A percentile compares a stretch with the other conserved stretches of the same genome.
These are phyloP conservation scores for Pocillopora grandis DNA, from an alignment of 92 coral and sea anemone species.

Conservation along the genomic window DNA sequence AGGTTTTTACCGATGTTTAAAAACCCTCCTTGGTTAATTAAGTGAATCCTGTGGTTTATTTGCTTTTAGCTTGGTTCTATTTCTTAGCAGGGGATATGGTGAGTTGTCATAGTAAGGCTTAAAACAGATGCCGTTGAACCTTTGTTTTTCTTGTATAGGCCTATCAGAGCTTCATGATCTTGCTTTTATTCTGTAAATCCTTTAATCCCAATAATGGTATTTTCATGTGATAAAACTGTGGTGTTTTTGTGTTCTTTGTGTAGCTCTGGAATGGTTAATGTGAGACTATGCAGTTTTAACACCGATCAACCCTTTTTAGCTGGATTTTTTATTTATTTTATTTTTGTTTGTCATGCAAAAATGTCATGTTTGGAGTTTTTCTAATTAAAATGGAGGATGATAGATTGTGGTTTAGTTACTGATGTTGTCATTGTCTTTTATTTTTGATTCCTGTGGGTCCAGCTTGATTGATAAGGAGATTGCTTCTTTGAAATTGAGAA, in stretches of 20 bases:
- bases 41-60: not conserved
- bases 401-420: constrained; percentile 4
- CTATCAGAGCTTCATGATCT: not conserved
- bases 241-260: constrained; percentile 4
- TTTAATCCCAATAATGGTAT: not conserved
- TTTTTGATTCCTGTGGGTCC: constrained; percentile 16
- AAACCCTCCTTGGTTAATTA: not conserved
- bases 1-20: not conserved
- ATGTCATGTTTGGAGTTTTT: constrained; percentile 33
- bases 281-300: constrained; percentile 7
- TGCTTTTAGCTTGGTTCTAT: constrained; percentile 12
- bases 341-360: not conserved
- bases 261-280: not conserved
- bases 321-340: not conserved
- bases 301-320: not conserved
- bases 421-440: constrained; percentile 5
- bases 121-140: not conserved
- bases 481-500: constrained; percentile 6
- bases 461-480: not conserved
- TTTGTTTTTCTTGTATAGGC: constrained; percentile 20
- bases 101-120: constrained; percentile 2
- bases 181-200: not conserved
- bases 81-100: constrained; percentile 16
- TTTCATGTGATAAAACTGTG: constrained; percentile 11
- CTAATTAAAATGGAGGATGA: constrained; percentile 1